Evolutionary conservation across 2,113 vertebrate genomes (phyloP).

Genomic region (Dasyurus viverrinus): DNA sequence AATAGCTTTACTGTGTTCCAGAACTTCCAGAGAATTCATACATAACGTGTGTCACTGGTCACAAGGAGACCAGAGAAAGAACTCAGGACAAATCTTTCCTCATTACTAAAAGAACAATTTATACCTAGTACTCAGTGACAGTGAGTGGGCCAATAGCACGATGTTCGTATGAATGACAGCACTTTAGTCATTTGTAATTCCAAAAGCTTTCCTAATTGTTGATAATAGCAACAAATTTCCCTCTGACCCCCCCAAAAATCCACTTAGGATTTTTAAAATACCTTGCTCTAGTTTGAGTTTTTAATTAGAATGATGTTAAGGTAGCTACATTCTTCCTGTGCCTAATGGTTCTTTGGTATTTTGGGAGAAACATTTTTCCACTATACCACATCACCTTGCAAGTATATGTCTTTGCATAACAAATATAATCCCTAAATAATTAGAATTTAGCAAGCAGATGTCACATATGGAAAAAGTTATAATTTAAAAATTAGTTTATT

Average conservation of each 20-base stretch:
- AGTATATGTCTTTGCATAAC: background rate
- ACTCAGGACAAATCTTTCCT: background rate
- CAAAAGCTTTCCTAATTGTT: background rate
- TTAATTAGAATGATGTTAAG: background rate
- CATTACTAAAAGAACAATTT: background rate
- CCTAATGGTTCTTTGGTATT: background rate
- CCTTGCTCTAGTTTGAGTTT: background rate
- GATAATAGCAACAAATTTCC: background rate
- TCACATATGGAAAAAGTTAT: background rate
- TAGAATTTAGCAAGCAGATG: background rate
- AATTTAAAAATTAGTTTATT: background rate
- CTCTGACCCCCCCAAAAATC: background rate
- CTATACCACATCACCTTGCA: background rate
- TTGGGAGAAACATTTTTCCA: background rate
- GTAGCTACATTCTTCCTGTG: background rate
- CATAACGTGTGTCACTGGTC: background rate
- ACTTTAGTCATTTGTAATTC: background rate
- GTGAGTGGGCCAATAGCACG: background rate
- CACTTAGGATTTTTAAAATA: background rate
- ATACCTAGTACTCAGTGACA: background rate
- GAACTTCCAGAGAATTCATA: background rate
- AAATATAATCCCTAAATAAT: background rate
- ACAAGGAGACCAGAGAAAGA: background rate
- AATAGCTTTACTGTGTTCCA: background rate
- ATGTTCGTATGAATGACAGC: background rate